Percentiles rank a stretch among this genome's conserved stretches.
phyloP scores from a whole-genome alignment of 2,113 vertebrate genomes.

The Egretta garzetta region DNA sequence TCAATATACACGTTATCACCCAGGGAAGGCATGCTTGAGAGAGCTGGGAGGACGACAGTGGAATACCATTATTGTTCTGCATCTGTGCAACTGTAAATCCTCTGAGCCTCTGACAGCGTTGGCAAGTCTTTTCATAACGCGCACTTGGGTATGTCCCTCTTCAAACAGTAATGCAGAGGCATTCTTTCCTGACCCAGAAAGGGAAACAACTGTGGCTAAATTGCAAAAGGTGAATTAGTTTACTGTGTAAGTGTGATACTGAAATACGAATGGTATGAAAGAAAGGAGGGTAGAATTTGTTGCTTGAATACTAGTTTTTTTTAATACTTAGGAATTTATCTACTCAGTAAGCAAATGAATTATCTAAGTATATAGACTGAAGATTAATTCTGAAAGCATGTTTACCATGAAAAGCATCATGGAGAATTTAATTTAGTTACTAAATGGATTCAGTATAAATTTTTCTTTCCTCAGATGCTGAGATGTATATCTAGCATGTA shows the following conservation, averaged over 20 bases:
- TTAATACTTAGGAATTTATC: background rate
- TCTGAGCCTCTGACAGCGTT: background rate
- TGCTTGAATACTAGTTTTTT: background rate
- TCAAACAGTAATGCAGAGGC: background rate
- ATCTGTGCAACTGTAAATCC: slow-evolving; percentile 7
- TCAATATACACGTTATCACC: background rate
- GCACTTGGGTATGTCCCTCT: background rate
- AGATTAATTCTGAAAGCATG: background rate
- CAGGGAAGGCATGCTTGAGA: background rate
- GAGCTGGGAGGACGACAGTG: background rate
- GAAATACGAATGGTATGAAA: background rate
- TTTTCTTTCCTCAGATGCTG: background rate
- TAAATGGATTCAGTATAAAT: background rate
- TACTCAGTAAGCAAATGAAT: background rate
- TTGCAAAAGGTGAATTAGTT: background rate
- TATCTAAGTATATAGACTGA: background rate
- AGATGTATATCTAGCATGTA: background rate
- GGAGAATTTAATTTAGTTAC: background rate
- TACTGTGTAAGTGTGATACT: background rate
- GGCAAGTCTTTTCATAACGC: background rate
- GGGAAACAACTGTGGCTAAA: background rate
- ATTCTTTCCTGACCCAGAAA: background rate
- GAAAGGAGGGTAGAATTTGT: background rate
- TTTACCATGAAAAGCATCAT: background rate
- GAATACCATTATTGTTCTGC: background rate